phyloP scores from a whole-genome alignment of 92 coral and sea anemone species.

The Blastomussa wellsi region DNA sequence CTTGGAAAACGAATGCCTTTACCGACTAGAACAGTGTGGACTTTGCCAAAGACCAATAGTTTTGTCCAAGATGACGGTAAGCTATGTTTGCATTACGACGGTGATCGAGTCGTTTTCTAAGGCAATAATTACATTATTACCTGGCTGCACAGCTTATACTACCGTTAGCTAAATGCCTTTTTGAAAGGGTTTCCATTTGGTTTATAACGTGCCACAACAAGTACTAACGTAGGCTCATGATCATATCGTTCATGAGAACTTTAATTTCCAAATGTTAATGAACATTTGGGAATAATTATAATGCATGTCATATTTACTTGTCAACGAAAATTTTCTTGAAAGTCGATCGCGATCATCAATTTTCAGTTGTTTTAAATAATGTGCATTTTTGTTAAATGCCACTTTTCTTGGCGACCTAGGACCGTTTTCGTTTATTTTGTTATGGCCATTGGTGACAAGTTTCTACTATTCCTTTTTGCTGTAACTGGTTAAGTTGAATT shows the following conservation, averaged over 20 bases:
- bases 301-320: too few relatives aligned
- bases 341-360: not conserved
- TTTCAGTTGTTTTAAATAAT: too few relatives aligned
- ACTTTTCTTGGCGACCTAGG: not conserved
- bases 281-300: too few relatives aligned
- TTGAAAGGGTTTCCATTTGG: too few relatives aligned
- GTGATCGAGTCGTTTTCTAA: not conserved
- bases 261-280: too few relatives aligned
- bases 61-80: slow-evolving; percentile 30
- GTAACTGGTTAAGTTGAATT: not conserved
- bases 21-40: slow-evolving; percentile 21
- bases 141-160: not conserved
- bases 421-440: not conserved
- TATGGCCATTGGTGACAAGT: not conserved
- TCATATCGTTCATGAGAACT: too few relatives aligned
- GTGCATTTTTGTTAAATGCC: not conserved
- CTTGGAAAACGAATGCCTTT: slow-evolving; percentile 54
- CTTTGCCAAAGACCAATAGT: slow-evolving; percentile 23
- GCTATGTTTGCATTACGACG: not conserved
- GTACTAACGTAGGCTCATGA: too few relatives aligned
- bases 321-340: not conserved
- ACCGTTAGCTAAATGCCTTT: too few relatives aligned
- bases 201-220: too few relatives aligned
- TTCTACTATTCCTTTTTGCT: not conserved
- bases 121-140: not conserved